Conservation (phyloP, 2,888 invertebrate species). For the Diaphora mendica region DNA sequence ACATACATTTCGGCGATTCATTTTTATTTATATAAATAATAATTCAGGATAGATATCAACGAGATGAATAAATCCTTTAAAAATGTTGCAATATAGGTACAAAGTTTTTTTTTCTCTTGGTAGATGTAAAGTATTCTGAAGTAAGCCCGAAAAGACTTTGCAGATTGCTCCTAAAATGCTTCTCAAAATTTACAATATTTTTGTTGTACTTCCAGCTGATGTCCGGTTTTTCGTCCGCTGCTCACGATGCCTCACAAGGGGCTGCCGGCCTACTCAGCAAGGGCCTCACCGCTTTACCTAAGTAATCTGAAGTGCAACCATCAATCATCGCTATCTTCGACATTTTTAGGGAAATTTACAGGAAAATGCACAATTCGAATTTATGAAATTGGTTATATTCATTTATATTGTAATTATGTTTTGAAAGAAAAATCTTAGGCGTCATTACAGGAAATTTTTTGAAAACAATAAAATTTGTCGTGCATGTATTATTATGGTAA, state of each 20-base stretch:
- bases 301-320: conserved; percentile 59
- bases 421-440: background rate
- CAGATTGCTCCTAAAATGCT: background rate
- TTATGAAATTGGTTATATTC: background rate
- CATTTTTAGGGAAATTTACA: conserved; percentile 55
- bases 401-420: background rate
- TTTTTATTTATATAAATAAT: background rate
- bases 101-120: too few relatives aligned
- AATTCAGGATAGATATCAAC: too few relatives aligned
- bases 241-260: conserved; percentile 79
- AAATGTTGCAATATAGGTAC: too few relatives aligned
- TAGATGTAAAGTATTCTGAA: background rate
- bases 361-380: conserved; percentile 16
- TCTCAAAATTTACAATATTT: background rate
- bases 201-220: conserved; percentile 64
- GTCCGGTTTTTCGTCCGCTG: conserved; percentile 70
- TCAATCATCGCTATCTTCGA: conserved; percentile 37
- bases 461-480: background rate
- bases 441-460: background rate
- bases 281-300: conserved; percentile 78
- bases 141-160: background rate
- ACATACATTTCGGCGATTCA: too few relatives aligned
- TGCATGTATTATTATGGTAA: background rate
- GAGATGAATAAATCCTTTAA: background rate
- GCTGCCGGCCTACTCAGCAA: conserved; percentile 83